Evolutionary conservation across 2,797 vertebrate genomes (phyloP).

Genomic region (Loriculus beryllinus): DNA sequence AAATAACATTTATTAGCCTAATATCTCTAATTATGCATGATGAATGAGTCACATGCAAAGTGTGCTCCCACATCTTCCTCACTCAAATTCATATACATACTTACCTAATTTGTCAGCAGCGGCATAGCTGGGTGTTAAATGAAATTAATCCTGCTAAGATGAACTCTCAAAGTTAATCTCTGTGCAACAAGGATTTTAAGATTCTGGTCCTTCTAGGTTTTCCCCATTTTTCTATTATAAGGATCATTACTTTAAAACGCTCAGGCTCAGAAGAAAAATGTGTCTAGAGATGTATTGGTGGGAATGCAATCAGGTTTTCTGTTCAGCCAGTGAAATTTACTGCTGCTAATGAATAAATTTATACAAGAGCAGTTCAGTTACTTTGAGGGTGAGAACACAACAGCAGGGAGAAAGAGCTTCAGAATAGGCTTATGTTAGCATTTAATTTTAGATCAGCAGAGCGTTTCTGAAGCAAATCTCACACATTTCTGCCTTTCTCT

Average conservation of each 20-base stretch:
- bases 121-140: neutral
- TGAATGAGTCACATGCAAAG: constrained; percentile 4
- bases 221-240: neutral
- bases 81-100: neutral
- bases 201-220: neutral
- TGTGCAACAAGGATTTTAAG: neutral
- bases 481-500: neutral
- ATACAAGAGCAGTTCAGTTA: neutral
- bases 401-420: neutral
- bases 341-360: neutral
- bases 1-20: constrained; percentile 54
- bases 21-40: constrained; percentile 32
- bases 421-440: neutral
- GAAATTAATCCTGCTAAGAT: neutral
- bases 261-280: neutral
- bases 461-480: neutral
- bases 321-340: neutral
- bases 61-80: constrained; percentile 24
- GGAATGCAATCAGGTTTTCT: neutral
- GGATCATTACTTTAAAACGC: neutral
- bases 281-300: neutral
- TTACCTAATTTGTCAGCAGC: constrained; percentile 2
- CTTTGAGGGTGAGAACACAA: neutral
- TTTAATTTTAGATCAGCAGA: neutral
- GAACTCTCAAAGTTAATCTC: neutral